Base-by-base conservation (phyloP, 2,888 invertebrate species). In the Meghimatium bilineatum region DNA sequence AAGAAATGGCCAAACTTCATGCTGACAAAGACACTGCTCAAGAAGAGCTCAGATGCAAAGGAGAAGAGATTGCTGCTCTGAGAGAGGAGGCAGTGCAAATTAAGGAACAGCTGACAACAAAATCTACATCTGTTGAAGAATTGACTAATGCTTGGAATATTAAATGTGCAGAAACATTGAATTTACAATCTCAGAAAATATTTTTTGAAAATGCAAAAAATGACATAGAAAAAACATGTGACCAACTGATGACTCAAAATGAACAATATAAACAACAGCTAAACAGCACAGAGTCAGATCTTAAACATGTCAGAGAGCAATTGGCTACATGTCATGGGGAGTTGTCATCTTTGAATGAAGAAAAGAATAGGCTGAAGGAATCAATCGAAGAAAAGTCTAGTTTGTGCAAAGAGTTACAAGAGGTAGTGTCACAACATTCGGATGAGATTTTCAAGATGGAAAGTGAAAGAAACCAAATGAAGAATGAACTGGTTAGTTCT, bases 351-450 rank as follows among this genome's bases (percentile, higher is more conserved):
- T 2, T 69, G 49, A 67, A 66, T 32, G 67, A 69, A 67, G 69
- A 67, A 10, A 17, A 69, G 8, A 67, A 44, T 10, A 49, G 20
- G 10, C 8, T 71, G 80, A 56, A 36, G 26, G 56, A 26, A 34
- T 49, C 71, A 71, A 23, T 80, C 32, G 60, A 71, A 10, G 71
- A 80, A 56, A 69, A 71, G 36, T 49, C 80, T 32, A 38, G 0
- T 34, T n/a, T 29, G n/a, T 71, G 69, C 38, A 36, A 36, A 1
- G 56, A 80, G 52, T 23, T 71, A 36, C 34, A 80, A 32, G 71
- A 36, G 32, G 10, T 69, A 69, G 8, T 71, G 17, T 69, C 80
- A 26, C 69, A 80, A 14, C 38, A 34, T 26, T 74, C 60, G 52
- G 60, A 63, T 38, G 75, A 66, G 36, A 36, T 49, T 26, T 14